Conservation (phyloP, 2,888 invertebrate genomes). For the Aphrophora alni region DNA sequence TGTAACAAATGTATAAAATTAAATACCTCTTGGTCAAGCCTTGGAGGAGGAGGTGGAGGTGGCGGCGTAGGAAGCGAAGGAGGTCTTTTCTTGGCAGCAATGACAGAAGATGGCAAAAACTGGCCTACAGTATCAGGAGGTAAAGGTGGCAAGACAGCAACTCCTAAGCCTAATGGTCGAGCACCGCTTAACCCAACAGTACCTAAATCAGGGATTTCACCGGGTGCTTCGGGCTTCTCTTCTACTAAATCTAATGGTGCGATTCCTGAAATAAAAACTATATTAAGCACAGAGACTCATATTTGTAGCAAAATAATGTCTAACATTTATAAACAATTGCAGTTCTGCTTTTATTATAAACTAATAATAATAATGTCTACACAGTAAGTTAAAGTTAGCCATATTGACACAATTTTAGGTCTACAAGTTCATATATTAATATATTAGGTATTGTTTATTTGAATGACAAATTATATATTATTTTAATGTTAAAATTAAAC, state of each 20-base stretch:
- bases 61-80: constrained; percentile 65
- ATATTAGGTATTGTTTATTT: no score
- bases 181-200: constrained; percentile 79
- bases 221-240: constrained; percentile 70
- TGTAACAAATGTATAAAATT: neutral
- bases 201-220: constrained; percentile 78
- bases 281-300: no score
- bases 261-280: neutral
- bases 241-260: constrained; percentile 53
- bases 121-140: constrained; percentile 61
- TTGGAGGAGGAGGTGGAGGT: constrained; percentile 62
- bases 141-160: constrained; percentile 61
- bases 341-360: no score
- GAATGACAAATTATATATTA: no score
- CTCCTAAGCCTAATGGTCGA: constrained; percentile 76
- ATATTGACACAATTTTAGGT: no score
- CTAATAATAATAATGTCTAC: no score
- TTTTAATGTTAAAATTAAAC: no score
- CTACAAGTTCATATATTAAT: no score
- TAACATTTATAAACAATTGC: no score
- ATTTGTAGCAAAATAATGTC: no score
- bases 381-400: no score
- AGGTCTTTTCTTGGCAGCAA: constrained; percentile 60
- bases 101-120: constrained; percentile 51
- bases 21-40: constrained; percentile 68